Percentiles rank a stretch among this genome's conserved stretches.
Conservation (phyloP, 1,140 invertebrate genomes). For the Sycophaga agraensis region DNA sequence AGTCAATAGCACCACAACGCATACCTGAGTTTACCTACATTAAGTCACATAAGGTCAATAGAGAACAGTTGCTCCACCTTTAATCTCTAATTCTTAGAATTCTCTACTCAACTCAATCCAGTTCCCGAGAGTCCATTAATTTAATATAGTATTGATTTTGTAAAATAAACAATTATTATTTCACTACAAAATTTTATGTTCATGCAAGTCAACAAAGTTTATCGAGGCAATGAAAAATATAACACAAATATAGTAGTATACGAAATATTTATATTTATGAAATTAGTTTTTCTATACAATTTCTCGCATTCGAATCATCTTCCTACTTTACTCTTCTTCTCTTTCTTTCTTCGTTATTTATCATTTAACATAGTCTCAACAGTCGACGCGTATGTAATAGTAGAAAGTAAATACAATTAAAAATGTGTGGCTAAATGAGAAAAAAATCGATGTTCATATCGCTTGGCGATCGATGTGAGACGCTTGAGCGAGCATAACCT, state of each 20-base stretch:
- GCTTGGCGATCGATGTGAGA: constrained; percentile 10
- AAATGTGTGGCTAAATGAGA: constrained; percentile 12
- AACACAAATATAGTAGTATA: constrained; percentile 41
- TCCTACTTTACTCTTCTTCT: constrained; percentile 8
- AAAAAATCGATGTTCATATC: constrained; percentile 10
- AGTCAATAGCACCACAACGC: too few species aligned
- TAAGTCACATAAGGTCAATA: too few species aligned
- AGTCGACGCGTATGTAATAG: constrained; percentile 7
- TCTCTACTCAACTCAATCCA: too few species aligned
- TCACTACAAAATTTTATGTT: too few species aligned
- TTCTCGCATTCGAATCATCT: constrained; percentile 33
- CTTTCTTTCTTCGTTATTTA: constrained; percentile 8
- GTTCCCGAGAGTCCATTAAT: too few species aligned
- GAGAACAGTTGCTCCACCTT: too few species aligned
- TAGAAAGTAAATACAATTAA: constrained; percentile 25
- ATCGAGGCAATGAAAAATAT: not conserved
- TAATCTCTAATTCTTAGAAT: too few species aligned
- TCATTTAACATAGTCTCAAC: not conserved
- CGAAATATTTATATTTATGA: constrained; percentile 58
- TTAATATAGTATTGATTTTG: not conserved
- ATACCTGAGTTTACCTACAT: too few species aligned
- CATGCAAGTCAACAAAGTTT: too few species aligned
- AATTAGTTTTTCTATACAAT: constrained; percentile 59
- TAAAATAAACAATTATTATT: not conserved
- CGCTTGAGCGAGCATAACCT: constrained; percentile 5